Evolutionary conservation across 2,888 invertebrate species (phyloP).

Genomic region (Bombylius major): DNA sequence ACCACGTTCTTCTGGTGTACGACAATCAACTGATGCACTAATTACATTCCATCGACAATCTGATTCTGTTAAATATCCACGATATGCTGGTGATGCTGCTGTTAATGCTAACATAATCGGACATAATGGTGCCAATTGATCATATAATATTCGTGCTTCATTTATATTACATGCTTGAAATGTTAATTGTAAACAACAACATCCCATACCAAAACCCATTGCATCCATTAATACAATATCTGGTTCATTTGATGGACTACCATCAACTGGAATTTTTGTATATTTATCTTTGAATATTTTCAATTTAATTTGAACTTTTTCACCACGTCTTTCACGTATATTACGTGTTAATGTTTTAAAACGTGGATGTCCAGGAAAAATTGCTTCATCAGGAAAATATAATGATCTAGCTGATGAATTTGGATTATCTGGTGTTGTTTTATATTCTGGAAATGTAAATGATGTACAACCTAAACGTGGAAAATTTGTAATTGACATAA

Average conservation of each 20-base stretch:
- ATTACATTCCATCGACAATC: constrained; percentile 99
- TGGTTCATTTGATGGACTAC: constrained; percentile 60
- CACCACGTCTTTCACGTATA: constrained; percentile 79
- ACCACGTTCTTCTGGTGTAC: constrained; percentile 85
- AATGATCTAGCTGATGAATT: constrained; percentile 67
- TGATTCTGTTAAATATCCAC: constrained; percentile 87
- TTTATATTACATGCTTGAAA: constrained; percentile 89
- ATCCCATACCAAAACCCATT: constrained; percentile 99
- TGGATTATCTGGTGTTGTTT: constrained; percentile 52
- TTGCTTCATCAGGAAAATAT: constrained; percentile 91
- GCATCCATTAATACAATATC: constrained; percentile 97
- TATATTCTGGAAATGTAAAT: constrained; percentile 68
- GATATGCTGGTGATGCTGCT: constrained; percentile 89
- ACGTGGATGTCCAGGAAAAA: constrained; percentile 90
- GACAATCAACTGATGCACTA: constrained; percentile 88
- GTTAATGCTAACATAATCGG: constrained; percentile 95
- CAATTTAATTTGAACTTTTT: constrained; percentile 92
- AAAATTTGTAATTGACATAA: constrained; percentile 87
- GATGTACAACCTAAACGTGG: constrained; percentile 82
- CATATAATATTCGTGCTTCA: constrained; percentile 92
- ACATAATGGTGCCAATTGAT: constrained; percentile 91
- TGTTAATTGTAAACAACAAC: constrained; percentile 90
- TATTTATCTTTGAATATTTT: constrained; percentile 87
- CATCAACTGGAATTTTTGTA: constrained; percentile 75
- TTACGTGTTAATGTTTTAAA: constrained; percentile 88